Evolutionary conservation across 1,140 invertebrate species (phyloP).

Genomic region (Atta cephalotes): DNA sequence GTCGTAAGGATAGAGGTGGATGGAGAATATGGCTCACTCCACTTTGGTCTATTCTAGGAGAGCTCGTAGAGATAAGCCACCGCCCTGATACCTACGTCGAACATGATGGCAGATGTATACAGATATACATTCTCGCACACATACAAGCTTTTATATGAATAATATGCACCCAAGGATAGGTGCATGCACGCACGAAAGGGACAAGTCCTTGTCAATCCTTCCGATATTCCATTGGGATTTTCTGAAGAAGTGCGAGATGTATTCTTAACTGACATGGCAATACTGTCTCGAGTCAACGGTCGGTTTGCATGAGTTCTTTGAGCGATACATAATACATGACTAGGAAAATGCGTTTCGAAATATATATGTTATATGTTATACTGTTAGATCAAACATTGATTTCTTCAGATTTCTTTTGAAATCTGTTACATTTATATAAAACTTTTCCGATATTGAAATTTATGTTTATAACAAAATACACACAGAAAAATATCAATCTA

Average conservation of each 20-base stretch:
- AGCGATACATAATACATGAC: background rate
- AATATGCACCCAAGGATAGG: background rate
- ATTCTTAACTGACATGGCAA: constrained; percentile 48
- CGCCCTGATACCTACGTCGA: constrained; percentile 62
- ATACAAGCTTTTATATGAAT: background rate
- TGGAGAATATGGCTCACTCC: constrained; percentile 71
- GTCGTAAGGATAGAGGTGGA: constrained; percentile 35
- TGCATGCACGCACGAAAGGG: constrained; percentile 54
- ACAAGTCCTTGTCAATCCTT: constrained; percentile 57
- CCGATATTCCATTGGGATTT: constrained; percentile 39
- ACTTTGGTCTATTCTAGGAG: constrained; percentile 66
- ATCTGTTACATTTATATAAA: background rate
- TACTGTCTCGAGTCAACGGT: background rate
- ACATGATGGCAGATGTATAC: constrained; percentile 66
- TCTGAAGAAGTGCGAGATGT: constrained; percentile 48
- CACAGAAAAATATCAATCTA: no score
- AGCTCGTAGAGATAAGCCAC: constrained; percentile 79
- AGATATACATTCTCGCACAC: background rate
- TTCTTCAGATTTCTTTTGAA: background rate
- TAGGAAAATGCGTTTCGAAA: background rate
- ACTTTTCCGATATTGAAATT: background rate
- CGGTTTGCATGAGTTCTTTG: background rate
- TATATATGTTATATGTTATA: background rate
- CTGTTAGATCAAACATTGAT: background rate
- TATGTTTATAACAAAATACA: background rate